These are phyloP conservation scores for Leucophenga montana DNA, from an alignment of 2,888 invertebrate genomes.

Conservation along the genomic window DNA sequence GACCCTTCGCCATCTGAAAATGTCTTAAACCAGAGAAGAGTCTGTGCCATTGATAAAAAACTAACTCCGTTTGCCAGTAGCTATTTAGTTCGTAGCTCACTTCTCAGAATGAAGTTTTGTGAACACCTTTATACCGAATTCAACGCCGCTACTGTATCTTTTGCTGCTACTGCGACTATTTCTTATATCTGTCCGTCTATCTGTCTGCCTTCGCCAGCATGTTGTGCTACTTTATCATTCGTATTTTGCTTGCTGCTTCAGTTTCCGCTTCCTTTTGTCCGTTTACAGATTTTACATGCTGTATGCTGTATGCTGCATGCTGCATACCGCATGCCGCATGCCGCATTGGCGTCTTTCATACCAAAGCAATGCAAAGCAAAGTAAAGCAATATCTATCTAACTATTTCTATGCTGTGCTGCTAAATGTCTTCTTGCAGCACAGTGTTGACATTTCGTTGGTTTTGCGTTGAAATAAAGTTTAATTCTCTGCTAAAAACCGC, in stretches of 20 bases:
- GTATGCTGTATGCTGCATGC: no score
- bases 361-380: constrained; percentile 27
- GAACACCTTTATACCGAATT: background rate
- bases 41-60: no score
- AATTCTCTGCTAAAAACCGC: constrained; percentile 52
- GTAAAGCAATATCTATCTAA: constrained; percentile 10
- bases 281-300: background rate
- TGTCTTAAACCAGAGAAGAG: no score
- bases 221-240: constrained; percentile 22
- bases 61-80: no score
- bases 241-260: background rate
- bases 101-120: no score
- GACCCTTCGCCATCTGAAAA: no score
- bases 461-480: constrained; percentile 26
- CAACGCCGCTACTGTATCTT: background rate
- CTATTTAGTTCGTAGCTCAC: no score
- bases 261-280: constrained; percentile 5
- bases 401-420: background rate
- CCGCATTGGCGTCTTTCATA: background rate
- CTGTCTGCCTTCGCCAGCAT: constrained; percentile 1
- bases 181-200: background rate
- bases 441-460: constrained; percentile 22
- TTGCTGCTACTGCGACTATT: background rate
- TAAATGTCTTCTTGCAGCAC: background rate
- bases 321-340: background rate